These are phyloP conservation scores for Lucifuga dentata DNA, from an alignment of 2,113 vertebrate species.

Conservation along the genomic window DNA sequence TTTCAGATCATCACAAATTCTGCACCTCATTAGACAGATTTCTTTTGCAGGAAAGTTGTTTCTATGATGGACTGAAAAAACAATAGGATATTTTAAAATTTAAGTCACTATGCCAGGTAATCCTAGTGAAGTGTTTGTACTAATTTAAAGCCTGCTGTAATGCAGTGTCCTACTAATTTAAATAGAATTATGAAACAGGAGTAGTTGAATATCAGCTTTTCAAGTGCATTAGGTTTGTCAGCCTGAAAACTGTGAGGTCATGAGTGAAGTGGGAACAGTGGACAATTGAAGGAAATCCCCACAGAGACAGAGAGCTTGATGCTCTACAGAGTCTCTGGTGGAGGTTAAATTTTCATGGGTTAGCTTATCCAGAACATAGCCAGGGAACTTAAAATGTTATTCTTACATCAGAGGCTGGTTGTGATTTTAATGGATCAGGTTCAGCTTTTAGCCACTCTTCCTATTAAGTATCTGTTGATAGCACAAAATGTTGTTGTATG, in stretches of 20 bases:
- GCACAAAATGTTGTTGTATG: not conserved
- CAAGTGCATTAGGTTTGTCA: constrained; percentile 9
- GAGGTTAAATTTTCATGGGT: constrained; percentile 19
- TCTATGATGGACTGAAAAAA: no score
- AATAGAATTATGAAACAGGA: not conserved
- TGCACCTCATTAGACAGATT: no score
- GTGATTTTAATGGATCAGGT: not conserved
- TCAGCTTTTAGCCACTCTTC: not conserved
- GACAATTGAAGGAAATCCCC: constrained; percentile 82
- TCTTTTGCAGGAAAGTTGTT: no score
- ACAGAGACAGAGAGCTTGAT: constrained; percentile 53
- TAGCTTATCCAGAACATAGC: constrained; percentile 41
- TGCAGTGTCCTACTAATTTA: no score
- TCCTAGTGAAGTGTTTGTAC: not conserved
- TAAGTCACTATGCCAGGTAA: no score
- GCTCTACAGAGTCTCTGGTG: constrained; percentile 26
- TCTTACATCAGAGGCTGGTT: constrained; percentile 12
- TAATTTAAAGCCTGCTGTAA: not conserved
- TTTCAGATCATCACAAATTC: no score
- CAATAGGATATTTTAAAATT: no score
- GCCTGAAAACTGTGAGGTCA: constrained; percentile 21
- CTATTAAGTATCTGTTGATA: not conserved
- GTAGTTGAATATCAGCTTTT: not conserved
- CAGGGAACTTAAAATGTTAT: constrained; percentile 21
- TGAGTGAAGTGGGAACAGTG: constrained; percentile 48